phyloP scores from a whole-genome alignment of 2,113 vertebrate genomes.

The Stigmatopora argus region DNA sequence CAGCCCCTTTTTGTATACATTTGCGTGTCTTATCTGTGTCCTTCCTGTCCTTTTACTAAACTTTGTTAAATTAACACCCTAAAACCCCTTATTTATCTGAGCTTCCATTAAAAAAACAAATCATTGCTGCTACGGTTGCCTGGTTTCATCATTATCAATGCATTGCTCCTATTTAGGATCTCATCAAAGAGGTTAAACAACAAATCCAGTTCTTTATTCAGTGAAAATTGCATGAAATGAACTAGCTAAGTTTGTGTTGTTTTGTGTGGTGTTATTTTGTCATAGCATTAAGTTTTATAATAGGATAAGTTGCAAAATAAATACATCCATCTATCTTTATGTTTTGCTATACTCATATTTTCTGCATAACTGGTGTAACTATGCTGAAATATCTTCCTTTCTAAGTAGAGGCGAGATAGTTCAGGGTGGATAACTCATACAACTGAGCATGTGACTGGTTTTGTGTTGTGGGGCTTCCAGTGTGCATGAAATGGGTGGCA shows the following conservation, averaged over 20 bases:
- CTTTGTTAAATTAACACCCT: constrained; percentile 3
- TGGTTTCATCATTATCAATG: constrained; percentile 58
- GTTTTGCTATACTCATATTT: neutral
- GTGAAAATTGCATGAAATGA: constrained; percentile 39
- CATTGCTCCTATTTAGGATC: constrained; percentile 51
- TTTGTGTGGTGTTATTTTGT: constrained; percentile 51
- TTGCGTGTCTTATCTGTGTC: constrained; percentile 20
- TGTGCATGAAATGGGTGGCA: too few species aligned
- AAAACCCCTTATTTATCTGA: constrained; percentile 48
- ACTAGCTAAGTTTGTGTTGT: constrained; percentile 27
- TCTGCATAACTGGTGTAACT: too few species aligned
- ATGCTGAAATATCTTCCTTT: too few species aligned
- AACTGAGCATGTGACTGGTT: too few species aligned
- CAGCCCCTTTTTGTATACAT: neutral
- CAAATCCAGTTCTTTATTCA: constrained; percentile 45
- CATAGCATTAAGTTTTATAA: constrained; percentile 34
- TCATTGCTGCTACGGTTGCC: constrained; percentile 59
- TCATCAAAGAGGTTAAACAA: constrained; percentile 65
- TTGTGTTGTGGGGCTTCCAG: too few species aligned
- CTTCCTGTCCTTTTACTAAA: constrained; percentile 22
- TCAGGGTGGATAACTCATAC: too few species aligned
- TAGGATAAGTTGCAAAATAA: too few species aligned
- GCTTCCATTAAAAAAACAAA: constrained; percentile 58
- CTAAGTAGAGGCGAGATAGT: too few species aligned
- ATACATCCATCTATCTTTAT: neutral